phyloP scores from a whole-genome alignment of 2,888 invertebrate genomes.

The Margaritifera margaritifera region DNA sequence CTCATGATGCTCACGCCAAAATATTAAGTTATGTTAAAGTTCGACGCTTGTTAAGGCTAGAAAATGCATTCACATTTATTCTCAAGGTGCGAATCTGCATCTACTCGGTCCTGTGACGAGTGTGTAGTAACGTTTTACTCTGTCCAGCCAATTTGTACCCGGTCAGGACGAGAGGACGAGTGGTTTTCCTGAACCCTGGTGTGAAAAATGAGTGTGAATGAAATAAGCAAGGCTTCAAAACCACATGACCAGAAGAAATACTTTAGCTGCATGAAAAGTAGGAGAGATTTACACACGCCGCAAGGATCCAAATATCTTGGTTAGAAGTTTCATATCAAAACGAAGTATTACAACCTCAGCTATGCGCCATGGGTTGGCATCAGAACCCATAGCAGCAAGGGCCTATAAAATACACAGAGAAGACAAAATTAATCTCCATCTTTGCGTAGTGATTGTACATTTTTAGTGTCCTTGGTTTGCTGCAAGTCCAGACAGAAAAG shows the following conservation, averaged over 20 bases:
- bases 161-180: too few species aligned
- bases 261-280: not conserved
- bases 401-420: not conserved
- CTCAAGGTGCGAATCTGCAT: too few species aligned
- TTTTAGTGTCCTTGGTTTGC: constrained; percentile 8
- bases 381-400: constrained; percentile 11
- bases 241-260: not conserved
- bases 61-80: too few species aligned
- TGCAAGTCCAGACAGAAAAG: constrained; percentile 22
- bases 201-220: too few species aligned
- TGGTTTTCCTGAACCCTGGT: too few species aligned
- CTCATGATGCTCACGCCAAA: too few species aligned
- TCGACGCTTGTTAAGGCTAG: too few species aligned
- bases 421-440: constrained; percentile 12
- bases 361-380: constrained; percentile 10
- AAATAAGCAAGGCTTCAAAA: too few species aligned
- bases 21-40: too few species aligned
- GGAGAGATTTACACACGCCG: not conserved
- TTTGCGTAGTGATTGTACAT: constrained; percentile 9
- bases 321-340: constrained; percentile 7
- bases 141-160: too few species aligned
- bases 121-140: too few species aligned
- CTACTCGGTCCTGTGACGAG: too few species aligned
- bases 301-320: not conserved
- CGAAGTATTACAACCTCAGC: constrained; percentile 9